A percentile compares a stretch with the other conserved stretches of the same genome.
Conservation (phyloP, 2,113 vertebrate species). For the Pelobates fuscus region DNA sequence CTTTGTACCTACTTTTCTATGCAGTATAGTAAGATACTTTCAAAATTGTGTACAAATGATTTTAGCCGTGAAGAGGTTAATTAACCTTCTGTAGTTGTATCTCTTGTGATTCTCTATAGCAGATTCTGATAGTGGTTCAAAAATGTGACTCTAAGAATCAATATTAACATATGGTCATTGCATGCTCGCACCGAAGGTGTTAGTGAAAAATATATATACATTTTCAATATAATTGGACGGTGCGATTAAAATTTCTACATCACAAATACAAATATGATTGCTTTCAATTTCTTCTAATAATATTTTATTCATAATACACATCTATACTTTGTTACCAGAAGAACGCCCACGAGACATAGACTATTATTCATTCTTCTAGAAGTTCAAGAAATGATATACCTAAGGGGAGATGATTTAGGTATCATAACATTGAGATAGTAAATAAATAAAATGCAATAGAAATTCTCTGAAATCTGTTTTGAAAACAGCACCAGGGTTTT, state of each 20-base stretch:
- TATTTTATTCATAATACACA: conserved; percentile 32
- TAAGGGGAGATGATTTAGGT: conserved; percentile 20
- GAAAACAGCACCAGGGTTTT: conserved; percentile 9
- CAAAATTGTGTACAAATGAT: too few species aligned
- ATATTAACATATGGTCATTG: too few species aligned
- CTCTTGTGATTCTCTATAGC: too few species aligned
- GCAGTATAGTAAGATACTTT: too few species aligned
- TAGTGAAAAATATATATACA: too few species aligned
- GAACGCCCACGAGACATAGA: conserved; percentile 9
- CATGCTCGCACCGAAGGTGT: too few species aligned
- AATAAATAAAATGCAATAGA: conserved; percentile 41
- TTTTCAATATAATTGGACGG: neutral
- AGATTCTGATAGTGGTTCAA: too few species aligned
- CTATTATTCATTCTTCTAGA: conserved; percentile 45
- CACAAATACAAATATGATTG: conserved; percentile 12
- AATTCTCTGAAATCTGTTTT: neutral
- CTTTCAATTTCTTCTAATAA: conserved; percentile 26
- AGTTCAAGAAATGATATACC: conserved; percentile 39
- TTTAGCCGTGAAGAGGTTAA: too few species aligned
- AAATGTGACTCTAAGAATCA: too few species aligned
- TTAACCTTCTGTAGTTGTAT: too few species aligned
- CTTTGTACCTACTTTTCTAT: too few species aligned
- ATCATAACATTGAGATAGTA: conserved; percentile 41
- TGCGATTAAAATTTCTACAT: conserved; percentile 28
- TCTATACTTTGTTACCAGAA: conserved; percentile 27